These are phyloP conservation scores for Chesias legatella DNA, from an alignment of 2,888 invertebrate genomes.

Conservation along the genomic window DNA sequence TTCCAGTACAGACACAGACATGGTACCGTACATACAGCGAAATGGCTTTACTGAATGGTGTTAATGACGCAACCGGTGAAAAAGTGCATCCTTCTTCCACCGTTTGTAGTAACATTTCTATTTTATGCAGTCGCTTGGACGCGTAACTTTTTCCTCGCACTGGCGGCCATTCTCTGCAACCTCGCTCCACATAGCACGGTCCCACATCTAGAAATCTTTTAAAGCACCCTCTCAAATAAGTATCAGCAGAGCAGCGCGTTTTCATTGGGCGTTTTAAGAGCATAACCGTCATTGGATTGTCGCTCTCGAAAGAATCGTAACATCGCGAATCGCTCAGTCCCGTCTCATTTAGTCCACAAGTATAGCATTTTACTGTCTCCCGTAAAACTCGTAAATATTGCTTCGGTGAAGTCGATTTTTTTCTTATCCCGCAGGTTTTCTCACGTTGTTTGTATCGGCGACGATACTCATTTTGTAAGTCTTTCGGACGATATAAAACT, in stretches of 20 bases:
- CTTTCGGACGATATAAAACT: background rate
- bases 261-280: background rate
- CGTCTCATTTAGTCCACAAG: constrained; percentile 34
- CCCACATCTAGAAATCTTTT: constrained; percentile 43
- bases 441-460: background rate
- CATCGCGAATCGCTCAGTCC: constrained; percentile 30
- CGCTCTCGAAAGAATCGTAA: constrained; percentile 20
- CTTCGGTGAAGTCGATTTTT: background rate
- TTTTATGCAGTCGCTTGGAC: constrained; percentile 28
- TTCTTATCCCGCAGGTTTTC: background rate
- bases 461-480: background rate
- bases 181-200: constrained; percentile 40
- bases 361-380: constrained; percentile 30
- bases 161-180: constrained; percentile 42
- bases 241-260: background rate
- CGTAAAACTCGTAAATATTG: background rate
- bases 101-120: constrained; percentile 34
- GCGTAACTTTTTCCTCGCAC: constrained; percentile 31
- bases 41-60: constrained; percentile 46
- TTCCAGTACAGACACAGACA: constrained; percentile 48
- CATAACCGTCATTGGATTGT: background rate
- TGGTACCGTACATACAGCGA: constrained; percentile 51
- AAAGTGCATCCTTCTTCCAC: constrained; percentile 39
- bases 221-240: constrained; percentile 23
- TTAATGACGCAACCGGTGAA: constrained; percentile 48